Evolutionary conservation across 2,888 invertebrate species (phyloP).

Genomic region (Electrophaes corylata): DNA sequence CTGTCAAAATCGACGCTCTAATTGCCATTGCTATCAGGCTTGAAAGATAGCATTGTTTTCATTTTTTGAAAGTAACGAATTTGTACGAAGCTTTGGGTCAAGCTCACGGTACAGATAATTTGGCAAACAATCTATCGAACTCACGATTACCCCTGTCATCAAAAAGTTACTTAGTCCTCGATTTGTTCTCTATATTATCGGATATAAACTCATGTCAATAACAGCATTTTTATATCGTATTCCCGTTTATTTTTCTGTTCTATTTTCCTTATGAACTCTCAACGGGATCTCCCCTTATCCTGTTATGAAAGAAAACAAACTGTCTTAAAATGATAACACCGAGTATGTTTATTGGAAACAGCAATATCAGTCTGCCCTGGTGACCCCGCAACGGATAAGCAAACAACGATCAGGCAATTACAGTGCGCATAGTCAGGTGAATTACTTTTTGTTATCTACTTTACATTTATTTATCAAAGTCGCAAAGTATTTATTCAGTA

Average conservation of each 20-base stretch:
- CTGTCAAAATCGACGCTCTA: no score
- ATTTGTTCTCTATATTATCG: not conserved
- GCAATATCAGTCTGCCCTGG: constrained; percentile 76
- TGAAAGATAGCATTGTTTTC: no score
- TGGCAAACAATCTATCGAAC: no score
- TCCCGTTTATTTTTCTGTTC: constrained; percentile 12
- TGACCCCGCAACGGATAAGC: constrained; percentile 74
- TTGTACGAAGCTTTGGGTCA: no score
- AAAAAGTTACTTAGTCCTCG: not conserved
- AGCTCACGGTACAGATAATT: no score
- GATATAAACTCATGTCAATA: constrained; percentile 1
- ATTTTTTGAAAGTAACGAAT: no score
- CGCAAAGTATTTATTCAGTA: no score
- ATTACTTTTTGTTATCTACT: constrained; percentile 22
- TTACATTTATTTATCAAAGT: not conserved
- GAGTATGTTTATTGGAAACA: constrained; percentile 40
- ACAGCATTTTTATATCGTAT: not conserved
- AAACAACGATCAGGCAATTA: constrained; percentile 64
- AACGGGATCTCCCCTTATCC: constrained; percentile 21
- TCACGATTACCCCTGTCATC: no score
- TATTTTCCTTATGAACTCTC: constrained; percentile 23
- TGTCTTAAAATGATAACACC: constrained; percentile 13
- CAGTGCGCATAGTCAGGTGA: constrained; percentile 70
- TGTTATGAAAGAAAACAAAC: constrained; percentile 1
- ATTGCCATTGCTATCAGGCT: no score